Evolutionary conservation across 2,888 invertebrate genomes (phyloP), one percentile per base, ranked within the genome.

Genomic region (Drosophila neotestacea): DNA sequence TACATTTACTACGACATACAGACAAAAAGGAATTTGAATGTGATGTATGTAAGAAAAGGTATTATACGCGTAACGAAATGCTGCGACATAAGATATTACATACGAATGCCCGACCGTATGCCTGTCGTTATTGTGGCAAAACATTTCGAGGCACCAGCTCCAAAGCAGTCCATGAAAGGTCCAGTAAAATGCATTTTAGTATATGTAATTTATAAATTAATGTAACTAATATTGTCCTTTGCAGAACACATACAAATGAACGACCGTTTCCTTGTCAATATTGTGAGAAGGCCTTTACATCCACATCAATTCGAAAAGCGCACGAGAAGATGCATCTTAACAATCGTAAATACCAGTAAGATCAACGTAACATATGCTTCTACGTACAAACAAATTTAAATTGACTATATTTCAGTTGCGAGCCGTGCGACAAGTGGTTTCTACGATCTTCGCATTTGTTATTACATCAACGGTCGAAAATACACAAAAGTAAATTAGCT

Each of bases 101-200:
- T 28, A 52, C 81, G 5, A 70, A 70, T 34, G 81, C 68, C 10
- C 67, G 81, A 39, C 87, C 82, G 0, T 82, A 81, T 48, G 50
- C 76, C 1, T 82, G 82, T 16, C 70, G 70, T 0, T 86, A 61
- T 52, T 82, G 82, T 42, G 61, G 50, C 3, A 82, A 87, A 70
- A 79, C 85, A n/a, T 82, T 84, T 47, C 87, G 82, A 6, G 79
- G 87, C 5, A 73, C 70, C 22, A 83, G 87, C 38, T 73, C 73
- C 55, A 83, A 72, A 46, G 85, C 73, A 1, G 59, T 84, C 11
- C 87, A 83, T 46, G 82, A 83, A 64, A 79, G 87, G 64, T 70
- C 46, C 36, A 41, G 1, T 32, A 0, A 16, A 30, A 16, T 4
- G n/a, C 13, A 22, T 16, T 38, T 48, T n/a, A 22, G 22, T 22